Evolutionary conservation across 2,797 vertebrate species (phyloP), one percentile per base, ranked within the genome.

Genomic region (Anguilla pacifica): DNA sequence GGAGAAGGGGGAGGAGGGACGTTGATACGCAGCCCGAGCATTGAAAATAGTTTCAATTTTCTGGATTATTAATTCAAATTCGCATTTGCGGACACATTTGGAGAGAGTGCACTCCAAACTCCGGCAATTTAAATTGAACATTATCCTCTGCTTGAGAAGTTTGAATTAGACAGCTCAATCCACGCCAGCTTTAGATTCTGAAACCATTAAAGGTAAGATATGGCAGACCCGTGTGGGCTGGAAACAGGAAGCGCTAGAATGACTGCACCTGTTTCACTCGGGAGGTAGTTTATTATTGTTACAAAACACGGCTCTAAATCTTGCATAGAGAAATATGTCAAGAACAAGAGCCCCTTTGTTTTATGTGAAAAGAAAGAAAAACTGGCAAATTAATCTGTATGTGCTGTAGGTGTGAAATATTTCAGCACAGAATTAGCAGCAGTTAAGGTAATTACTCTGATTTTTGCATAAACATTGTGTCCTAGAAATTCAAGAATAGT

Each of bases 1-100:
- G 51, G 49, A 91, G 89, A 88, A 86, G 90, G 92, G 89, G 95
- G 94, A 94, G 94, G 64, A 10, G 64, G 64, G 64, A 6, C 4
- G 64, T 96, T 94, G 94, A 92, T 95, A 95, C 93, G 93, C 94
- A 96, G 96, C 95, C 95, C 96, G 95, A 96, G 90, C 96, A 95
- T 94, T 97, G 86, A 96, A 97, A 97, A 97, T 96, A 96, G 96
- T 96, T 97, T 97, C 95, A 96, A 97, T 97, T 98, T 97, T 97
- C 96, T 97, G 95, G 96, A 96, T 97, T 97, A 97, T 97, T 97
- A 97, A 97, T 97, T 98, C 95, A 96, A 98, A 98, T 97, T 96
- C 96, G 94, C 95, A 96, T 92, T 89, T 94, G 94, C 95, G 94
- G 95, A 96, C 96, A 94, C 96, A 97, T 97, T 97, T 97, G 95